Conservation (phyloP, 2,797 vertebrate genomes). For the Muscicapa comitata region DNA sequence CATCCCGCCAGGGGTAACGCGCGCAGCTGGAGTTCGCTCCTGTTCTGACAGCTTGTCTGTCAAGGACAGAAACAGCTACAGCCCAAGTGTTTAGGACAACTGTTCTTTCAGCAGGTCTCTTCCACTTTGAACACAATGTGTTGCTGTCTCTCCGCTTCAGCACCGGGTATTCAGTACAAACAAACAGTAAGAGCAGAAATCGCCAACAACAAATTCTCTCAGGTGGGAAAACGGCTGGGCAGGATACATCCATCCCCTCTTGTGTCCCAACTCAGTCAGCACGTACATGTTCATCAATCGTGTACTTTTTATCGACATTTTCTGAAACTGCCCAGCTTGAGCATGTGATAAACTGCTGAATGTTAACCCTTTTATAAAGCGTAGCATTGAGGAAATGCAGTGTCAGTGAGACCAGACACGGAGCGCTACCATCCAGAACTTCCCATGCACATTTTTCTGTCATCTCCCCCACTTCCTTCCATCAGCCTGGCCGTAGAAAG, state of each 20-base stretch:
- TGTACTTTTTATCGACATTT: not conserved
- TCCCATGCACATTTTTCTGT: not conserved
- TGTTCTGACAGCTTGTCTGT: not conserved
- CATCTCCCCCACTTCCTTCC: not conserved
- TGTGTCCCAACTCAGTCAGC: not conserved
- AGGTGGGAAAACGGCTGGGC: not conserved
- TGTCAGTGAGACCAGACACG: not conserved
- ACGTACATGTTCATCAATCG: not conserved
- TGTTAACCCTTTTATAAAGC: not conserved
- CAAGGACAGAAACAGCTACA: slow-evolving; percentile 1
- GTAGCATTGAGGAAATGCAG: not conserved
- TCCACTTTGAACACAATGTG: not conserved
- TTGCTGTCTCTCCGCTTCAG: not conserved
- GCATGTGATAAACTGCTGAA: not conserved
- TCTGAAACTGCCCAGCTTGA: not conserved
- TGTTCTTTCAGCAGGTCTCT: not conserved
- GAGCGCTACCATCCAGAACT: slow-evolving; percentile 4
- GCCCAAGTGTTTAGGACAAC: not conserved
- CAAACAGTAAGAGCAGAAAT: not conserved
- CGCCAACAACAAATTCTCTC: not conserved
- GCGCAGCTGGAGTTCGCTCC: not conserved
- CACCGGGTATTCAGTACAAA: fast-evolving
- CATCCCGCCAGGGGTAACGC: not conserved
- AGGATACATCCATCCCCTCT: not conserved
- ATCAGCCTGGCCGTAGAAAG: not conserved